Conservation (phyloP, 2,797 vertebrate species). For the Sphenopsis melanotis region DNA sequence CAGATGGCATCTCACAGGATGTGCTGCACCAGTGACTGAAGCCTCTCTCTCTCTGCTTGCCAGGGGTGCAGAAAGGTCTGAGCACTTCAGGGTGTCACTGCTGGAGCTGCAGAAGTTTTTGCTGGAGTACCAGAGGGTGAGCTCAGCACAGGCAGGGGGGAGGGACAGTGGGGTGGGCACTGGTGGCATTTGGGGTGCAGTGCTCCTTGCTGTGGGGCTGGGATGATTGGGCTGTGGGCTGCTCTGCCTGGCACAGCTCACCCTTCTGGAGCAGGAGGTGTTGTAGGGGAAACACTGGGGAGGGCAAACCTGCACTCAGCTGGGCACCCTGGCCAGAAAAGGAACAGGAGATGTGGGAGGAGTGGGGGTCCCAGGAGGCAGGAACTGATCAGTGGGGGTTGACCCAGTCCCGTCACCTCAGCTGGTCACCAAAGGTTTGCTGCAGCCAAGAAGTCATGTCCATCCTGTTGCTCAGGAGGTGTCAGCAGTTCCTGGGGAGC, state of each 20-base stretch:
- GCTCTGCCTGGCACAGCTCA: neutral
- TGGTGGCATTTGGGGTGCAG: fast-evolving
- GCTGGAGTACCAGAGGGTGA: constrained; percentile 89
- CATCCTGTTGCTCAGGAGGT: neutral
- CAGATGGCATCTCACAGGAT: neutral
- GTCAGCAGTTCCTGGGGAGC: neutral
- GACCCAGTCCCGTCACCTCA: neutral
- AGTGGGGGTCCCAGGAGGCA: neutral
- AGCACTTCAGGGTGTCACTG: constrained; percentile 83
- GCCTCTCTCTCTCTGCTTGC: constrained; percentile 14
- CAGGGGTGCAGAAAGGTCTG: constrained; percentile 85
- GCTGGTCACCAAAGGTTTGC: neutral
- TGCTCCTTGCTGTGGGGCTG: neutral
- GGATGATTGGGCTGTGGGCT: neutral
- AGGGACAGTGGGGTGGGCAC: neutral
- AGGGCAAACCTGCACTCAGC: neutral
- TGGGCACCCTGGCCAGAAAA: neutral
- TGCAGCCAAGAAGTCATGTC: fast-evolving
- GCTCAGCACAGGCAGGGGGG: neutral
- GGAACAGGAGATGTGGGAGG: neutral
- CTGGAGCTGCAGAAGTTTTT: constrained; percentile 91
- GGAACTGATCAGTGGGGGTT: neutral
- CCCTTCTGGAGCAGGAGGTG: neutral
- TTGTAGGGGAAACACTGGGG: fast-evolving
- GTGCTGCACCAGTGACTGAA: neutral